Conservation (phyloP, 1,140 invertebrate species). For the Lepidurus arcticus region DNA sequence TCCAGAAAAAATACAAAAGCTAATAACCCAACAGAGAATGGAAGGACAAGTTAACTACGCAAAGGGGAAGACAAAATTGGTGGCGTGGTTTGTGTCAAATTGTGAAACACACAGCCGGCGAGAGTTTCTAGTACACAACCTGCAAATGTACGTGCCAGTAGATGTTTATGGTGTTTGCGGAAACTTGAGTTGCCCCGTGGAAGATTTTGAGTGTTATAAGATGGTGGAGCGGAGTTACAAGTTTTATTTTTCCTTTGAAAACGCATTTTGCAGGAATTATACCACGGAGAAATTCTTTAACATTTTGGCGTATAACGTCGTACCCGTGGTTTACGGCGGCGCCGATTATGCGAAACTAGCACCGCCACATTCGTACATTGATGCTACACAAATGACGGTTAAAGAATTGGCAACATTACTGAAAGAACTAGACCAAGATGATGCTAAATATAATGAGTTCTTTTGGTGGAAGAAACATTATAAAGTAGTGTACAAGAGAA, state of each 20-base stretch:
- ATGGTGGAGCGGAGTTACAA: constrained; percentile 37
- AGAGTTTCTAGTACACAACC: constrained; percentile 38
- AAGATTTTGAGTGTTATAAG: constrained; percentile 37
- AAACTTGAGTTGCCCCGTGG: constrained; percentile 36
- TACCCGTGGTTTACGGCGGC: constrained; percentile 38
- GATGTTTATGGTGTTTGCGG: constrained; percentile 44
- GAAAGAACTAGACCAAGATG: constrained; percentile 42
- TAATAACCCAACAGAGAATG: constrained; percentile 45
- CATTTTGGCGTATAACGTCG: constrained; percentile 29
- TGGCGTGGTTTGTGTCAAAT: constrained; percentile 47
- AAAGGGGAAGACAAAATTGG: constrained; percentile 43
- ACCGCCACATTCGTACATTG: constrained; percentile 43
- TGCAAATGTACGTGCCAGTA: constrained; percentile 39
- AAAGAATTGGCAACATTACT: constrained; percentile 35
- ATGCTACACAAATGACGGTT: constrained; percentile 41
- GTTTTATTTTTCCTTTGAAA: constrained; percentile 39
- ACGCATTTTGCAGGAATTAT: constrained; percentile 41
- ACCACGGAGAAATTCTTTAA: constrained; percentile 41
- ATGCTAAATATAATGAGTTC: constrained; percentile 45
- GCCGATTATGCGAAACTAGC: constrained; percentile 39
- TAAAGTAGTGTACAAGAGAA: not conserved
- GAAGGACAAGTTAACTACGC: constrained; percentile 33
- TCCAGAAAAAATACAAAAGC: constrained; percentile 54
- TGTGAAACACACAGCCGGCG: constrained; percentile 39
- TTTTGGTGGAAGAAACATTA: constrained; percentile 43